Evolutionary conservation across 2,113 vertebrate genomes (phyloP).

Genomic region (Amblyornis subalaris): DNA sequence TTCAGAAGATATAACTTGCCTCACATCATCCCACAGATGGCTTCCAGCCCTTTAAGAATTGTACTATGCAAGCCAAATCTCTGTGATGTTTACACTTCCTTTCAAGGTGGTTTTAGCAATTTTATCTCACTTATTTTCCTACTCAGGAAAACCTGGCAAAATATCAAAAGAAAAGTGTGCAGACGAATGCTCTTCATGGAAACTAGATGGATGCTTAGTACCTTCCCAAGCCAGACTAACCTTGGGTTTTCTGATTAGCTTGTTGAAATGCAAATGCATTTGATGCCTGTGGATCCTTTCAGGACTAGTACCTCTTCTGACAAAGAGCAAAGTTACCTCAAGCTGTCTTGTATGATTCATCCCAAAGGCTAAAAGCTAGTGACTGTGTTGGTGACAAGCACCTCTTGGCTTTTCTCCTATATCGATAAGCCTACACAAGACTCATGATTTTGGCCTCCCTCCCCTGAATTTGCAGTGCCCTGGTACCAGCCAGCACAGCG

Average conservation of each 20-base stretch:
- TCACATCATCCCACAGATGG: neutral
- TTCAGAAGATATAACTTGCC: neutral
- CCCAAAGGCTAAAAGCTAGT: neutral
- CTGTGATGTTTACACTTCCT: conserved; percentile 1
- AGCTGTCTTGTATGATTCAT: neutral
- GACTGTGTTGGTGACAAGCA: neutral
- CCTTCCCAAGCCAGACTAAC: conserved; percentile 18
- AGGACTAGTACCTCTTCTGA: neutral
- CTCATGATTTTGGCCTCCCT: neutral
- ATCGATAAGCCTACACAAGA: neutral
- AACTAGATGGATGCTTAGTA: conserved; percentile 18
- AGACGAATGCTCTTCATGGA: conserved; percentile 32
- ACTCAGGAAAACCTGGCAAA: conserved; percentile 17
- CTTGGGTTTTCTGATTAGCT: conserved; percentile 36
- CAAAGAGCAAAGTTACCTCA: neutral
- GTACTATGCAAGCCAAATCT: neutral
- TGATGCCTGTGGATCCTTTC: conserved; percentile 10
- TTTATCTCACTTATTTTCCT: conserved; percentile 3
- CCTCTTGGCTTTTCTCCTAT: neutral
- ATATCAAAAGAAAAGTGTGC: neutral
- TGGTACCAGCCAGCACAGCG: fast-evolving
- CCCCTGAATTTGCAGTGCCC: neutral
- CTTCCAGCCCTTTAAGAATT: conserved; percentile 37
- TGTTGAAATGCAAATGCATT: conserved; percentile 36
- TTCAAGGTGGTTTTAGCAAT: conserved; percentile 6